A percentile compares a stretch with the other conserved stretches of the same genome.
Conservation (phyloP, 1,140 invertebrate genomes). For the Aphidius gifuensis region DNA sequence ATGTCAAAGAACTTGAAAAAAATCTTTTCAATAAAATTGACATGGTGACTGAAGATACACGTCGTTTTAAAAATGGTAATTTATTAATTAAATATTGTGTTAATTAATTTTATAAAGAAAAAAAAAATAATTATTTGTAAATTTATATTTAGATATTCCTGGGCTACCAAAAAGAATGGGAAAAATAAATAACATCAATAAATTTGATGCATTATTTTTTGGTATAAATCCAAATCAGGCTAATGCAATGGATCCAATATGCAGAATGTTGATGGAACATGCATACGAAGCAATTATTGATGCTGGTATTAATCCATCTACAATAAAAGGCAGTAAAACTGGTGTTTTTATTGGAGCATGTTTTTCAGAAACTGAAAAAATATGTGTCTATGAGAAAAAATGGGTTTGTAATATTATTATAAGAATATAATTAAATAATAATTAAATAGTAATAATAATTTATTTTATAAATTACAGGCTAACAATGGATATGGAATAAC, state of each 20-base stretch:
- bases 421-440: no score
- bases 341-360: conserved; percentile 80
- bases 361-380: conserved; percentile 72
- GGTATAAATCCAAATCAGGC: conserved; percentile 80
- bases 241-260: conserved; percentile 85
- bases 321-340: conserved; percentile 68
- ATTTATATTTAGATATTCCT: conserved; percentile 55
- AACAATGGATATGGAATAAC: conserved; percentile 47
- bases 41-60: conserved; percentile 60
- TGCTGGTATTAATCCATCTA: conserved; percentile 62
- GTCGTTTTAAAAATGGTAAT: conserved; percentile 55
- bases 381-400: conserved; percentile 58
- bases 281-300: conserved; percentile 87
- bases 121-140: no score
- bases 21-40: conserved; percentile 59
- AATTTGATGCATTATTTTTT: conserved; percentile 83
- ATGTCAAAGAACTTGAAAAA: conserved; percentile 58
- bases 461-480: no score
- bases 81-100: no score
- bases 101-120: no score
- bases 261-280: conserved; percentile 78
- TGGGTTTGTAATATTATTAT: no score
- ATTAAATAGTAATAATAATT: no score
- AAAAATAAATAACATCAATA: conserved; percentile 73
- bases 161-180: conserved; percentile 73